Evolutionary conservation across 2,888 invertebrate genomes (phyloP).

Genomic region (Lathronympha strigana): DNA sequence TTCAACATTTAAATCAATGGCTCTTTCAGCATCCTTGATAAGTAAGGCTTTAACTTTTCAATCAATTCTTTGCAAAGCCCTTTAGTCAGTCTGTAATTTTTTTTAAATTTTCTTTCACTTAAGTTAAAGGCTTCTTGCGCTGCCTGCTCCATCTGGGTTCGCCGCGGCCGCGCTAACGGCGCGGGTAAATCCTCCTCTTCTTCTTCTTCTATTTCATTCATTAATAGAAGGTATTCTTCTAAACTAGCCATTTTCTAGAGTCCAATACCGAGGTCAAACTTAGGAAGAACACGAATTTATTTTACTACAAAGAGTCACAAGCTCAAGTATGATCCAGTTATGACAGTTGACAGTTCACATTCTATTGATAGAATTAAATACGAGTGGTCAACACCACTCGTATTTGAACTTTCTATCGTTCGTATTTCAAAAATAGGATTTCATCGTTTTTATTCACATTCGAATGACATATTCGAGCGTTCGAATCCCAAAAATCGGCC

Average conservation of each 20-base stretch:
- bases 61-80: background rate
- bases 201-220: background rate
- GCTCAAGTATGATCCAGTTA: background rate
- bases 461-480: background rate
- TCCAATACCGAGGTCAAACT: too few species aligned
- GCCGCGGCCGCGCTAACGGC: background rate
- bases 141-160: background rate
- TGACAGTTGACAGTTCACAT: background rate
- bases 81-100: background rate
- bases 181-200: background rate
- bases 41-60: background rate
- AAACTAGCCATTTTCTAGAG: background rate
- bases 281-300: too few species aligned
- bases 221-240: background rate
- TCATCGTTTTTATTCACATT: background rate
- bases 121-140: background rate
- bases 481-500: background rate
- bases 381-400: too few species aligned
- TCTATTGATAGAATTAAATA: background rate
- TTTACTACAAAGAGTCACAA: background rate
- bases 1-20: background rate
- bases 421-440: background rate
- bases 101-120: slow-evolving; percentile 16
- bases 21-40: background rate
- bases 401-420: background rate